Percentiles rank a stretch among this genome's conserved stretches.
Evolutionary conservation across 2,797 vertebrate genomes (phyloP).

Genomic region (Rhabdomys pumilio): DNA sequence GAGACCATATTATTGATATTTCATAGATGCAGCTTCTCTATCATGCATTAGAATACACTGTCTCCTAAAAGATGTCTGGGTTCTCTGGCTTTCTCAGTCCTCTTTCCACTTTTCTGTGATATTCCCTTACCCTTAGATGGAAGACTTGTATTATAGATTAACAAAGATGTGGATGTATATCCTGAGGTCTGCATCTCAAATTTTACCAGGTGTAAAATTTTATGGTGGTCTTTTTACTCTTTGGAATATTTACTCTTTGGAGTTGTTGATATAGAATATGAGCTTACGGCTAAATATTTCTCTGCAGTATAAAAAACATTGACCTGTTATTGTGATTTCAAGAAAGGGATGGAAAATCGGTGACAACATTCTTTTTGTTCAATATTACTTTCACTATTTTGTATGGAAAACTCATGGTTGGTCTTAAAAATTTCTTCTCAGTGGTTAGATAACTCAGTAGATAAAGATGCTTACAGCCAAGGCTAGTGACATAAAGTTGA

Average conservation of each 20-base stretch:
- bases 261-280: neutral
- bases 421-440: neutral
- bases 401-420: neutral
- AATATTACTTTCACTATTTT: neutral
- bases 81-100: neutral
- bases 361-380: neutral
- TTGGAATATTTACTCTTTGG: conserved; percentile 3
- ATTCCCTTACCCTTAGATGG: neutral
- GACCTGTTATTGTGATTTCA: neutral
- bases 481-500: neutral
- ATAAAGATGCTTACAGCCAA: neutral
- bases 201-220: neutral
- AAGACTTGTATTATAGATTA: neutral
- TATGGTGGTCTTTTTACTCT: neutral
- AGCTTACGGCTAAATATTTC: neutral
- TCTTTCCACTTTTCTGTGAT: neutral
- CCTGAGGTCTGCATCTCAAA: neutral
- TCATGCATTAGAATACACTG: neutral
- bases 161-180: neutral
- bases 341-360: neutral
- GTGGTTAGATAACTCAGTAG: neutral
- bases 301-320: neutral
- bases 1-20: neutral
- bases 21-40: neutral
- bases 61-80: neutral